Percentiles rank a stretch among this genome's conserved stretches.
Evolutionary conservation across 2,797 vertebrate species (phyloP).

Genomic region (Halcyon chelicuti): DNA sequence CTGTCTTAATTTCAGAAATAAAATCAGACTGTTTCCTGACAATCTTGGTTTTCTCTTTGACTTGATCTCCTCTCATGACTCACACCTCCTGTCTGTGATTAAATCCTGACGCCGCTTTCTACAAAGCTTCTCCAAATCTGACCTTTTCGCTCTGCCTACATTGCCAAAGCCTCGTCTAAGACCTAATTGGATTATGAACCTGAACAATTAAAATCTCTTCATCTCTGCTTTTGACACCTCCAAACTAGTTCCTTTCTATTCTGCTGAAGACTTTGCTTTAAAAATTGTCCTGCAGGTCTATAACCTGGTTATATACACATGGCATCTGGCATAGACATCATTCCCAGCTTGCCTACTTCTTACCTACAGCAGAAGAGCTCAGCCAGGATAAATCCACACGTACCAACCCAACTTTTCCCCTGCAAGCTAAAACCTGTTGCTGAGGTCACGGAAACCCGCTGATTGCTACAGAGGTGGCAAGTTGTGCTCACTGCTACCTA

Average conservation of each 20-base stretch:
- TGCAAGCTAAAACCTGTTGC: neutral
- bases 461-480: neutral
- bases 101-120: constrained; percentile 2
- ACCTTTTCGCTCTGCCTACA: constrained; percentile 34
- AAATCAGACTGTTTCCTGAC: neutral
- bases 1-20: constrained; percentile 45
- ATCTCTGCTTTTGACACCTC: neutral
- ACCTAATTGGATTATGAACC: neutral
- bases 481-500: neutral
- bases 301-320: neutral
- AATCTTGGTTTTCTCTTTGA: constrained; percentile 9
- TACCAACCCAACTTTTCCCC: neutral
- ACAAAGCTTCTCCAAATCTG: constrained; percentile 1
- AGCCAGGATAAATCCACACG: neutral
- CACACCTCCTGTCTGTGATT: constrained; percentile 19
- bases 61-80: constrained; percentile 36
- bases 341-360: neutral
- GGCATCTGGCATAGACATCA: neutral
- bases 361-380: neutral
- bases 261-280: neutral
- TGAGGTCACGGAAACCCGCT: neutral
- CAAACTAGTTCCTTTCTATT: neutral
- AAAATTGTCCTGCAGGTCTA: neutral
- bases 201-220: constrained; percentile 13
- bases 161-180: neutral